These are phyloP conservation scores for Drosophila eohydei DNA, from an alignment of 2,888 invertebrate genomes.

Conservation along the genomic window DNA sequence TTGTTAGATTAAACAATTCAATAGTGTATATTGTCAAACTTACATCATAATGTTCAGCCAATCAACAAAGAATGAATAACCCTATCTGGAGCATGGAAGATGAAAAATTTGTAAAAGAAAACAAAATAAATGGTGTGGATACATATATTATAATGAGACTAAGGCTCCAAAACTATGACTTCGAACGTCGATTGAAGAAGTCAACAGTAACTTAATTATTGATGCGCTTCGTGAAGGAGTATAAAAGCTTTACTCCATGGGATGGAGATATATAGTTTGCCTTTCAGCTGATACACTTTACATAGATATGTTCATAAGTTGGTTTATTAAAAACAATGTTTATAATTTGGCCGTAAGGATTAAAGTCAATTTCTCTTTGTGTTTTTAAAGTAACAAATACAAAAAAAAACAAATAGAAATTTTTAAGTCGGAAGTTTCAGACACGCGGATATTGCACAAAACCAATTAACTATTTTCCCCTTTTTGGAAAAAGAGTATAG, in stretches of 20 bases:
- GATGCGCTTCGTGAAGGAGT: no score
- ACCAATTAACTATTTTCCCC: slow-evolving; percentile 8
- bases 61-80: background rate
- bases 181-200: no score
- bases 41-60: background rate
- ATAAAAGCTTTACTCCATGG: background rate
- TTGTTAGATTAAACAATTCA: no score
- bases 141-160: no score
- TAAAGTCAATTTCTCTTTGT: background rate
- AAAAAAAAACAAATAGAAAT: background rate
- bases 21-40: background rate
- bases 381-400: background rate
- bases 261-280: background rate
- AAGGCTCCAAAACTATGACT: no score
- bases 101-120: background rate
- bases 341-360: background rate
- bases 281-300: background rate
- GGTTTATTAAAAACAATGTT: background rate
- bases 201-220: no score
- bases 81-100: background rate
- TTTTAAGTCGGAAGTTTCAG: slow-evolving; percentile 1
- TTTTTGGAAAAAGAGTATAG: slow-evolving; percentile 7
- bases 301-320: background rate
- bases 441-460: slow-evolving; percentile 10
- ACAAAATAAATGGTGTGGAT: no score